A percentile compares a stretch with the other conserved stretches of the same genome.
These are phyloP conservation scores for Oplegnathus fasciatus DNA, from an alignment of 2,113 vertebrate species.

Conservation along the genomic window DNA sequence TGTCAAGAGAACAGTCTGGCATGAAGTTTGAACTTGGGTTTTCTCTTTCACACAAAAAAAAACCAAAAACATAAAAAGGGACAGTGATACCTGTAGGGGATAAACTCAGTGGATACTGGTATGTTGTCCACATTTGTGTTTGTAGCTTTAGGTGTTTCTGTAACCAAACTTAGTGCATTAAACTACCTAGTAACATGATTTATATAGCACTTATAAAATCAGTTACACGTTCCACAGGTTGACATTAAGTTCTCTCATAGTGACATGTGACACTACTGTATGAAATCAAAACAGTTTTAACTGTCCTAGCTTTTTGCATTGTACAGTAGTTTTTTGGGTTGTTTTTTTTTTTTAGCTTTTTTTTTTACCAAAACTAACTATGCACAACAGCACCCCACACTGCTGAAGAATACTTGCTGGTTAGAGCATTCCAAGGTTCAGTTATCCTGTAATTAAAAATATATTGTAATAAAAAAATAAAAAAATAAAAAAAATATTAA, in stretches of 20 bases:
- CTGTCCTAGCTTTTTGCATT: background rate
- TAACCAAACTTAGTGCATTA: background rate
- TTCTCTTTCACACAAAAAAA: background rate
- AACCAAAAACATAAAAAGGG: too few relatives aligned
- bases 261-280: background rate
- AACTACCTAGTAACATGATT: background rate
- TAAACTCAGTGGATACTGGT: fast-evolving
- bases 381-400: background rate
- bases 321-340: background rate
- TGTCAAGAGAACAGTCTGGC: background rate
- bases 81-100: background rate
- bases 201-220: background rate
- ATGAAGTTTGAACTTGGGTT: background rate
- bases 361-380: too few relatives aligned
- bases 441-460: too few relatives aligned
- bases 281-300: background rate
- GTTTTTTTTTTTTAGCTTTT: background rate
- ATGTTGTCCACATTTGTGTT: background rate
- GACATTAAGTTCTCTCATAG: background rate
- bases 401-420: background rate
- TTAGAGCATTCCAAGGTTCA: background rate
- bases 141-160: background rate
- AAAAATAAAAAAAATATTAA: too few relatives aligned
- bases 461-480: too few relatives aligned
- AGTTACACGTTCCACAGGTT: background rate